Conservation (phyloP, 2,797 vertebrate genomes). For the Chelidonichthys spinosus region DNA sequence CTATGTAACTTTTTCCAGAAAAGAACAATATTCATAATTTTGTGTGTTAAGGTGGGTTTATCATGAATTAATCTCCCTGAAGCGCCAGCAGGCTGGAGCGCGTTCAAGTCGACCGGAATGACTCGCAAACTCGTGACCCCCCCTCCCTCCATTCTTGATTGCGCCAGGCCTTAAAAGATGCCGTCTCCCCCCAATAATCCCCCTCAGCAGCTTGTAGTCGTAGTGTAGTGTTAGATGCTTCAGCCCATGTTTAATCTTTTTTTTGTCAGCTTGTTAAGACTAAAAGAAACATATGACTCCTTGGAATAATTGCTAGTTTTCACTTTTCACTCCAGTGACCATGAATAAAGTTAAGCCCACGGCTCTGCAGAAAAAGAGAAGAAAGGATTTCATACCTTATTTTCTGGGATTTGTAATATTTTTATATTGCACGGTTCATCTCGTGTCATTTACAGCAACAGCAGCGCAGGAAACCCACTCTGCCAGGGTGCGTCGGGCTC, state of each 20-base stretch:
- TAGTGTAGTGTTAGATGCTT: slow-evolving; percentile 59
- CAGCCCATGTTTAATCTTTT: slow-evolving; percentile 1
- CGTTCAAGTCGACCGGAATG: slow-evolving; percentile 70
- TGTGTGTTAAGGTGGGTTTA: slow-evolving; percentile 9
- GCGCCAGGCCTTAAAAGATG: slow-evolving; percentile 66
- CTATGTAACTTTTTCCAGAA: not conserved
- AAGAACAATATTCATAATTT: too few relatives aligned
- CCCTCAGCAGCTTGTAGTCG: slow-evolving; percentile 50
- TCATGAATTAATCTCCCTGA: slow-evolving; percentile 22
- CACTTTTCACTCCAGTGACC: slow-evolving; percentile 28
- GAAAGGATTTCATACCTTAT: slow-evolving; percentile 79
- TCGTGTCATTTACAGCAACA: slow-evolving; percentile 72
- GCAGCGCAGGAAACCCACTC: slow-evolving; percentile 38
- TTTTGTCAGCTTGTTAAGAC: slow-evolving; percentile 3
- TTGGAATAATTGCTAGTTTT: slow-evolving; percentile 35
- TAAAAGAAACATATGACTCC: slow-evolving; percentile 48
- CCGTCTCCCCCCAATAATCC: slow-evolving; percentile 53
- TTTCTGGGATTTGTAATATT: slow-evolving; percentile 79
- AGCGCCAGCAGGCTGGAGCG: slow-evolving; percentile 50
- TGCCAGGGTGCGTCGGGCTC: slow-evolving; percentile 76
- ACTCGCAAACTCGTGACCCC: slow-evolving; percentile 77
- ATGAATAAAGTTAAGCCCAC: slow-evolving; percentile 51
- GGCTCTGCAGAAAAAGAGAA: slow-evolving; percentile 68
- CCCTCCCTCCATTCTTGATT: slow-evolving; percentile 29
- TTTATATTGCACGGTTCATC: slow-evolving; percentile 77